Evolutionary conservation across 2,797 vertebrate species (phyloP), one percentile per base, ranked within the genome.

Genomic region (Pangasius mekongensis): DNA sequence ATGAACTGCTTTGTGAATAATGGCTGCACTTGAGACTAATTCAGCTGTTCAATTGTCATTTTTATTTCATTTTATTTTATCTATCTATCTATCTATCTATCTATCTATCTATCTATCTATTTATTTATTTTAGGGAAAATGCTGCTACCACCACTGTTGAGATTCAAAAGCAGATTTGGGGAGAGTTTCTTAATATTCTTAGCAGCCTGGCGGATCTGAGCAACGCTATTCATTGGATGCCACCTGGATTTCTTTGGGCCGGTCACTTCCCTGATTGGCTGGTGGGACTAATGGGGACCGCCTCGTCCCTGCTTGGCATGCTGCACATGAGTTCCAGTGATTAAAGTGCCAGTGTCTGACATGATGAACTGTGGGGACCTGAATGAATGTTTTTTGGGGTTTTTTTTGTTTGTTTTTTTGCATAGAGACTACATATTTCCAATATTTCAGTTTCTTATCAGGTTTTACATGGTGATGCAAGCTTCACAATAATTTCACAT

Each of bases 141-240:
- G 69, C 47, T 0, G 33, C 62, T 78, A 83, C 64, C 86, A 94
- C 93, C 66, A 86, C 0, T 52, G 91, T 91, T 89, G 89, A 92
- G 58, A 4, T 93, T 39, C 91, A 71, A 89, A 93, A 85, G 9
- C 95, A 94, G 92, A 94, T 97, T 86, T 93, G 49, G 90, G 91
- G 92, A 0, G 98, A 99, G 92, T 58, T 94, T 0, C 89, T 99
- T 67, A 95, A 92, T 24, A 80, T 98, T 78, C 54, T 98, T 82
- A 94, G 96, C 88, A 93, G 94, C 76, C 0, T 94, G 91, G 97
- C 97, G 0, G 98, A 99, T 93, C 95, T 99, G 81, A 92, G 93
- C 91, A 99, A 99, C 0, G 98, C 98, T 0, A 85, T 99, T 92
- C 98, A 99, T 82, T 99, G 98, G 98, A 96, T 99, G 96, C 97